These are phyloP conservation scores for Thamnophis sirtalis DNA, from an alignment of 2,113 vertebrate genomes.

Conservation along the genomic window DNA sequence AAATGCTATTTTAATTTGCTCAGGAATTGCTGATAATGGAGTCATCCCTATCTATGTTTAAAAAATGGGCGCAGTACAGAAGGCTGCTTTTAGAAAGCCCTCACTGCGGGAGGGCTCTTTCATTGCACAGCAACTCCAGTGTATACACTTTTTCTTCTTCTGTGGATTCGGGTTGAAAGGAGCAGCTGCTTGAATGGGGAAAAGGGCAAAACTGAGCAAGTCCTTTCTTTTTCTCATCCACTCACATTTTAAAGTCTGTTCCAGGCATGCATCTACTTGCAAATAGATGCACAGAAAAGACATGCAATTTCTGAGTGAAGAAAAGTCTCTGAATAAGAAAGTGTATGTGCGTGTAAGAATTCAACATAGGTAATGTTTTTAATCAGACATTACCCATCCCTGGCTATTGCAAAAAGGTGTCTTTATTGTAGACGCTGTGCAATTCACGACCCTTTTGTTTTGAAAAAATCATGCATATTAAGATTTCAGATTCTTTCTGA, in stretches of 20 bases:
- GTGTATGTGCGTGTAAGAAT: not conserved
- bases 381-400: not conserved
- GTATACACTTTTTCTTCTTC: accelerated
- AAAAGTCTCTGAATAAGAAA: not conserved
- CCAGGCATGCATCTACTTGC: not conserved
- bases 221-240: not conserved
- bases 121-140: not conserved
- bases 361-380: not conserved
- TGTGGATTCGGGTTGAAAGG: not conserved
- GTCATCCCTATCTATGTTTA: not conserved
- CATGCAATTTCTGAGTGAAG: not conserved
- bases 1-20: not conserved
- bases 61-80: not conserved
- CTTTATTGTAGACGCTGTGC: not conserved
- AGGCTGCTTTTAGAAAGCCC: not conserved
- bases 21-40: not conserved
- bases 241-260: not conserved
- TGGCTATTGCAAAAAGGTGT: not conserved
- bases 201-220: not conserved
- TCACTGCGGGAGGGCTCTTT: not conserved
- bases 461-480: constrained; percentile 31
- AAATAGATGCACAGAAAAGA: not conserved
- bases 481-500: not conserved
- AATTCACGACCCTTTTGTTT: constrained; percentile 13
- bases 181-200: not conserved